Evolutionary conservation across 30 jellyfish, hydroid and myxozoan species (phyloP).

Genomic region (Turritopsis dohrnii): DNA sequence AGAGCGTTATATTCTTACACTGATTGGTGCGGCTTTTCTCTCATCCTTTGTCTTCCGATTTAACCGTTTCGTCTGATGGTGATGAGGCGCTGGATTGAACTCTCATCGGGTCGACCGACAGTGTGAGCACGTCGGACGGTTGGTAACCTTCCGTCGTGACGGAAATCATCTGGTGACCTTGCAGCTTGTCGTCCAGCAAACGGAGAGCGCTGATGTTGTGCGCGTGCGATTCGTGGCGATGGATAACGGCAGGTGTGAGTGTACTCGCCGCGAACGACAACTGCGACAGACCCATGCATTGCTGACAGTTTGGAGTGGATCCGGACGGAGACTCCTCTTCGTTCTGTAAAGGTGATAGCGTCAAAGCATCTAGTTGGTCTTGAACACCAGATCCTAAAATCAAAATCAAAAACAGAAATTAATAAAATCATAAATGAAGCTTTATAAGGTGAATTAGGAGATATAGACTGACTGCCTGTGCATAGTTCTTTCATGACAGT

Average conservation of each 20-base stretch:
- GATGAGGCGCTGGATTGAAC: not conserved
- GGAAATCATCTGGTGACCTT: not conserved
- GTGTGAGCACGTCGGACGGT: not conserved
- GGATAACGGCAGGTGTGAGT: constrained; percentile 19
- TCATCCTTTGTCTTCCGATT: not conserved
- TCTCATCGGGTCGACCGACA: not conserved
- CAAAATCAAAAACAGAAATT: no score
- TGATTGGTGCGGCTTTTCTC: not conserved
- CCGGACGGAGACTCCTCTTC: constrained; percentile 6
- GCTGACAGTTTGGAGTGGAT: constrained; percentile 28
- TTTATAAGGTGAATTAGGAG: no score
- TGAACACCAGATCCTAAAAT: constrained; percentile 99
- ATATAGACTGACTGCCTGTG: no score
- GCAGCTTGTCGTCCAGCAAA: not conserved
- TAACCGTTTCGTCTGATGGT: not conserved
- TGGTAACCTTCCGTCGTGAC: not conserved
- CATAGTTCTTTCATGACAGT: no score
- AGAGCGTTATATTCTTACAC: not conserved
- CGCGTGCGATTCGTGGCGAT: constrained; percentile 11
- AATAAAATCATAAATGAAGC: no score
- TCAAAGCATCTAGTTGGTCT: constrained; percentile 86
- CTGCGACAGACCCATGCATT: constrained; percentile 41
- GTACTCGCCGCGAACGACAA: constrained; percentile 42
- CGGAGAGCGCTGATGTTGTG: not conserved
- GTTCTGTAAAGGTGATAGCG: constrained; percentile 31